These are phyloP conservation scores for Campoplex capitator DNA, from an alignment of 2,888 invertebrate genomes.

Conservation along the genomic window DNA sequence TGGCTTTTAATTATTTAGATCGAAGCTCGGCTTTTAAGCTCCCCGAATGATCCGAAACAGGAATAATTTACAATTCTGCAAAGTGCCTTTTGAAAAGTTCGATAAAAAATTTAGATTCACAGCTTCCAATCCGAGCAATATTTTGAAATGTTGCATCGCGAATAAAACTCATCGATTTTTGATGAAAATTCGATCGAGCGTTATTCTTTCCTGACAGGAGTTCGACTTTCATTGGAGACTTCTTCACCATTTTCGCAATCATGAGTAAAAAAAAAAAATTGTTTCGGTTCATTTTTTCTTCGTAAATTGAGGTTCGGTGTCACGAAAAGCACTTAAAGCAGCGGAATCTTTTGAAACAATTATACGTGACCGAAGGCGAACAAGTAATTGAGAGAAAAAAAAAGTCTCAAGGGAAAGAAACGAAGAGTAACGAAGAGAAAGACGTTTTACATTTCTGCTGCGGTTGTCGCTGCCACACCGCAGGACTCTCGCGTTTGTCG, in stretches of 20 bases:
- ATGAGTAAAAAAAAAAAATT: constrained; percentile 1
- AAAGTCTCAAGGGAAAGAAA: neutral
- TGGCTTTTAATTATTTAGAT: neutral
- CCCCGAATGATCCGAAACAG: neutral
- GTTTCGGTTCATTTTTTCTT: neutral
- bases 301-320: constrained; percentile 19
- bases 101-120: no score
- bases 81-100: no score
- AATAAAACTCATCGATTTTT: neutral
- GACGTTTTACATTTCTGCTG: constrained; percentile 25
- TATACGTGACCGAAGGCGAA: constrained; percentile 2
- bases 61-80: neutral
- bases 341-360: constrained; percentile 14
- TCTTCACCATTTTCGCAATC: neutral
- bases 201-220: neutral
- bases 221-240: neutral
- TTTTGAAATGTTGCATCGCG: neutral
- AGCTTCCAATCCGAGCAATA: neutral
- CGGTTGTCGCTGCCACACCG: constrained; percentile 23
- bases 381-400: neutral
- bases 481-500: constrained; percentile 17
- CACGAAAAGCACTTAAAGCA: neutral
- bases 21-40: neutral
- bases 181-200: neutral
- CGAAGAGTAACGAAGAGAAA: constrained; percentile 24